Percentiles rank a stretch among this genome's conserved stretches.
Evolutionary conservation across 2,888 invertebrate species (phyloP).

Genomic region (Oxytorus armatus): DNA sequence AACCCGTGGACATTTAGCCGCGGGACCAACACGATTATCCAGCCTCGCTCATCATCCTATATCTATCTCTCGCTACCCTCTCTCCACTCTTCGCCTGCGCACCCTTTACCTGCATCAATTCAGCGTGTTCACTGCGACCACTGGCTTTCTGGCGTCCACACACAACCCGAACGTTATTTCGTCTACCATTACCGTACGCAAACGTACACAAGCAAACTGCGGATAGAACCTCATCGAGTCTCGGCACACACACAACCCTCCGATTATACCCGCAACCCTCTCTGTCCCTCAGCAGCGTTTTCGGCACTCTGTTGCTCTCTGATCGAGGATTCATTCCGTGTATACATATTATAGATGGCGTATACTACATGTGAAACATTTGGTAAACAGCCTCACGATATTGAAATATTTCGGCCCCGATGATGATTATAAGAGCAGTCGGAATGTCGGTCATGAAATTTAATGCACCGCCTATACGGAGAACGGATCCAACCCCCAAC

Average conservation of each 20-base stretch:
- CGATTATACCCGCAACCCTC: constrained; percentile 2
- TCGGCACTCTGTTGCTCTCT: constrained; percentile 67
- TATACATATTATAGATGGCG: neutral
- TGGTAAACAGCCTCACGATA: constrained; percentile 24
- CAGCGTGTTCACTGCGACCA: constrained; percentile 51
- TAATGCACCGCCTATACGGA: constrained; percentile 58
- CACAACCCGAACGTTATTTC: constrained; percentile 33
- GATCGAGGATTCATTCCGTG: constrained; percentile 12
- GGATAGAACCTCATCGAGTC: constrained; percentile 4
- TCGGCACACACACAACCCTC: constrained; percentile 28
- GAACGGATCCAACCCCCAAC: neutral
- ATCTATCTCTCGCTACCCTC: neutral
- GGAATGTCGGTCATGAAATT: constrained; percentile 68
- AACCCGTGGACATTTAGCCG: constrained; percentile 62
- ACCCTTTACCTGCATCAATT: constrained; percentile 38
- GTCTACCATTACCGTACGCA: constrained; percentile 25
- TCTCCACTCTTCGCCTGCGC: constrained; percentile 36
- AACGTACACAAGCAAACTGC: constrained; percentile 1
- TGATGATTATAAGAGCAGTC: constrained; percentile 63
- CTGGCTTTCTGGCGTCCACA: too few relatives aligned
- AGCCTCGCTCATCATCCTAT: constrained; percentile 18
- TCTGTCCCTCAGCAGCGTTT: constrained; percentile 20
- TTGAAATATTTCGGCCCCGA: constrained; percentile 57
- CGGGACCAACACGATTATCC: constrained; percentile 53
- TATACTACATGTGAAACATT: constrained; percentile 11